A percentile compares a stretch with the other conserved stretches of the same genome.
phyloP scores from a whole-genome alignment of 1,140 invertebrate species.

The Drosophila murphyi region DNA sequence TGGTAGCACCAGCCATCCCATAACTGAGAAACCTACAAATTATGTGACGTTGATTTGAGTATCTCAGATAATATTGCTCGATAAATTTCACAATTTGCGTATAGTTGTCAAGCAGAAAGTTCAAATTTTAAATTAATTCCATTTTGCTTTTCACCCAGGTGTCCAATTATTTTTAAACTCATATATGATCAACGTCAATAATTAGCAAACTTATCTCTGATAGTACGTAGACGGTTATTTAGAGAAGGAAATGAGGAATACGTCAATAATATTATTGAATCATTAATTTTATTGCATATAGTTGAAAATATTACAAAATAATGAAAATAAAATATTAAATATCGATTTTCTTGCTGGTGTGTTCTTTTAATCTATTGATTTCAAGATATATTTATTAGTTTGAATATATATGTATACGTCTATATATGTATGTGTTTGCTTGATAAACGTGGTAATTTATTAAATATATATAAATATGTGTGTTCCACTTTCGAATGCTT shows the following conservation, averaged over 20 bases:
- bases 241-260: neutral
- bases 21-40: neutral
- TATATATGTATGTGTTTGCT: constrained; percentile 42
- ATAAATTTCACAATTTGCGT: constrained; percentile 24
- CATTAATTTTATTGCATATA: constrained; percentile 43
- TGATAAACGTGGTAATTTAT: constrained; percentile 46
- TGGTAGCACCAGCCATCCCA: constrained; percentile 1
- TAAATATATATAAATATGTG: constrained; percentile 59
- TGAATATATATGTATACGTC: constrained; percentile 45
- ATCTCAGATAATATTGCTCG: constrained; percentile 18
- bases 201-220: constrained; percentile 11
- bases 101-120: neutral
- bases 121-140: neutral
- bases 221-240: neutral
- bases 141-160: neutral
- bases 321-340: constrained; percentile 44
- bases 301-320: constrained; percentile 49
- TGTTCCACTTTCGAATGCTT: constrained; percentile 50
- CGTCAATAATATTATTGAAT: constrained; percentile 18
- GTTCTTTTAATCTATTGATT: constrained; percentile 66
- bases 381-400: constrained; percentile 59
- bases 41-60: constrained; percentile 14
- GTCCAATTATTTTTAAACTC: neutral
- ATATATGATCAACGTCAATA: constrained; percentile 6
- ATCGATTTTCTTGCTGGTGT: constrained; percentile 30